These are phyloP conservation scores for Hirudinaria manillensis DNA, from an alignment of 2,888 invertebrate species.

Conservation along the genomic window DNA sequence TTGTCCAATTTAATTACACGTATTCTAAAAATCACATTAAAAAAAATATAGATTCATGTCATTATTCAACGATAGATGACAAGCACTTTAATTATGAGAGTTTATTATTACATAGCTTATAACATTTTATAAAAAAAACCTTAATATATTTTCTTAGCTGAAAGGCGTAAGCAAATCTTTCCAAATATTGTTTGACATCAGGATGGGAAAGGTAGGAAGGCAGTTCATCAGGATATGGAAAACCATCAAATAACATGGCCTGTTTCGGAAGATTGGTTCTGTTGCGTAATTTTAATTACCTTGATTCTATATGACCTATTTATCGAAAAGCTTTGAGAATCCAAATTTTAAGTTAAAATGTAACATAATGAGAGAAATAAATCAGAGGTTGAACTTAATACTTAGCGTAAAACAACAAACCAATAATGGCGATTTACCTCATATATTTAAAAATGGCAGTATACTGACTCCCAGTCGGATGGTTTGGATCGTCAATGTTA, in stretches of 20 bases:
- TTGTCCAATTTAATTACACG: no score
- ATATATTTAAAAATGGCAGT: conserved; percentile 24
- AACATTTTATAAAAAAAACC: conserved; percentile 5
- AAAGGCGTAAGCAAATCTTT: conserved; percentile 67
- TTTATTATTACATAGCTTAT: no score
- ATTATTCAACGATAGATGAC: no score
- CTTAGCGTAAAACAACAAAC: not conserved
- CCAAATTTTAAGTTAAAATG: no score
- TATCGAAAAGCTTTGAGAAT: no score
- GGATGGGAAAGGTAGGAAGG: conserved; percentile 67
- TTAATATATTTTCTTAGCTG: conserved; percentile 55
- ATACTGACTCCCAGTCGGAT: conserved; percentile 17
- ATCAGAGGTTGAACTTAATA: no score
- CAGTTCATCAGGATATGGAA: conserved; percentile 63
- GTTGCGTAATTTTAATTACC: no score
- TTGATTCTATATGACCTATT: no score
- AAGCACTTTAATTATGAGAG: no score
- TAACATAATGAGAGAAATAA: no score
- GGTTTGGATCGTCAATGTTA: conserved; percentile 14
- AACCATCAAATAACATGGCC: conserved; percentile 84
- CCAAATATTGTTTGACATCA: conserved; percentile 69
- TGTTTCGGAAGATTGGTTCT: conserved; percentile 90
- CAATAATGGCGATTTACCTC: conserved; percentile 5
- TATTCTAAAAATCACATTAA: no score
- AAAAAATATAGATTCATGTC: no score